phyloP scores from a whole-genome alignment of 2,113 vertebrate genomes.

The Nerophis ophidion region DNA sequence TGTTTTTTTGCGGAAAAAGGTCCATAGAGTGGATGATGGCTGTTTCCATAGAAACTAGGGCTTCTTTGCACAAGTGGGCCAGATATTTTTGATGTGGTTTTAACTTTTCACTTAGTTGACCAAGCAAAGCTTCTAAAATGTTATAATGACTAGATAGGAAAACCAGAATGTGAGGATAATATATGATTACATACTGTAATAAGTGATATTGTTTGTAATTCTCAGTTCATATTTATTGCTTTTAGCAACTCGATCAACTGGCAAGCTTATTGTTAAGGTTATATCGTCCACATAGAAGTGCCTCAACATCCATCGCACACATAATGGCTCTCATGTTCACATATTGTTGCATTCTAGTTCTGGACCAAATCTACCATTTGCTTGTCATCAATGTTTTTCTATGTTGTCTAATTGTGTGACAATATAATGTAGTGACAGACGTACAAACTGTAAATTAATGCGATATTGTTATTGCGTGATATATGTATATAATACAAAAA shows the following conservation, averaged over 20 bases:
- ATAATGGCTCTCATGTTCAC: slow-evolving; percentile 12
- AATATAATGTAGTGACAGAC: slow-evolving; percentile 9
- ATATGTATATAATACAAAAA: slow-evolving; percentile 47
- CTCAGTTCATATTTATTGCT: slow-evolving; percentile 54
- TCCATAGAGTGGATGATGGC: not conserved
- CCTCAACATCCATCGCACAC: slow-evolving; percentile 32
- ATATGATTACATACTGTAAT: slow-evolving; percentile 32
- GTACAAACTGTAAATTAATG: slow-evolving; percentile 61
- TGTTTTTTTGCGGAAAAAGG: not conserved
- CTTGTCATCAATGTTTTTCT: slow-evolving; percentile 10
- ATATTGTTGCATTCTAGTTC: slow-evolving; percentile 23
- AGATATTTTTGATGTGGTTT: slow-evolving; percentile 18
- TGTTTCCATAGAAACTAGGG: slow-evolving; percentile 13
- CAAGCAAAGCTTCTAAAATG: slow-evolving; percentile 62
- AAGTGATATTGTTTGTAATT: slow-evolving; percentile 34
- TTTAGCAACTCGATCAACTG: slow-evolving; percentile 14
- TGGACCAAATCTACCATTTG: slow-evolving; percentile 37
- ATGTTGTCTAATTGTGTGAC: slow-evolving; percentile 26
- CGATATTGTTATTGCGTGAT: slow-evolving; percentile 74
- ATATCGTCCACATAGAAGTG: slow-evolving; percentile 33
- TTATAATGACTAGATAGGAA: slow-evolving; percentile 40
- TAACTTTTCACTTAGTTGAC: slow-evolving; percentile 38
- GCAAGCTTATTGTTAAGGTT: not conserved
- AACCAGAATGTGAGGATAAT: slow-evolving; percentile 21
- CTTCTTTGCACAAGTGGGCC: slow-evolving; percentile 35